These are phyloP conservation scores for Lycia hirtaria DNA, from an alignment of 2,888 invertebrate species.

Conservation along the genomic window DNA sequence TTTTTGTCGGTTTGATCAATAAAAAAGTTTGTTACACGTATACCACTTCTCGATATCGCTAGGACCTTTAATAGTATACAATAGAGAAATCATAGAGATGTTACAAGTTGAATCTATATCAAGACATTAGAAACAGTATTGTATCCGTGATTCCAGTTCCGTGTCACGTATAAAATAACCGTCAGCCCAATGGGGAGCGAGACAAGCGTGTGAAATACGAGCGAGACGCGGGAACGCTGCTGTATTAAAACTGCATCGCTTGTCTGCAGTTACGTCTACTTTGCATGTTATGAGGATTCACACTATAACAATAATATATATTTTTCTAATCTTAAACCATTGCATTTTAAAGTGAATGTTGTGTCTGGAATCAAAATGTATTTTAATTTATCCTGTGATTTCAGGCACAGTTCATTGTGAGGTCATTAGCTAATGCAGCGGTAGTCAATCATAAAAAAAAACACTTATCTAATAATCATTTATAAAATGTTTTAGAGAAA, in stretches of 20 bases:
- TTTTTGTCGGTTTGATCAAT: no score
- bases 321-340: not conserved
- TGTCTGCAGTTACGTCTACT: constrained; percentile 44
- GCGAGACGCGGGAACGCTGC: constrained; percentile 53
- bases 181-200: constrained; percentile 66
- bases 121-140: constrained; percentile 63
- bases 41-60: no score
- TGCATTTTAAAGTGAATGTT: no score
- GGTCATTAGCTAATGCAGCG: no score
- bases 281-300: constrained; percentile 19
- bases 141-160: constrained; percentile 60
- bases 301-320: not conserved
- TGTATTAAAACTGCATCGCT: constrained; percentile 72
- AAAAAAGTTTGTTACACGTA: no score
- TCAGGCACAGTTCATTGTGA: no score
- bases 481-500: no score
- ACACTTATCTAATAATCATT: no score
- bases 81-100: not conserved
- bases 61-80: not conserved
- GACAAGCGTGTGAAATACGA: constrained; percentile 74
- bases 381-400: no score
- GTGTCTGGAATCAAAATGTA: no score
- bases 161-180: constrained; percentile 78
- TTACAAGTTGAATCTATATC: constrained; percentile 42
- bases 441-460: no score